These are phyloP conservation scores for Punctoribates punctum DNA, from an alignment of 2,888 invertebrate species.

Conservation along the genomic window DNA sequence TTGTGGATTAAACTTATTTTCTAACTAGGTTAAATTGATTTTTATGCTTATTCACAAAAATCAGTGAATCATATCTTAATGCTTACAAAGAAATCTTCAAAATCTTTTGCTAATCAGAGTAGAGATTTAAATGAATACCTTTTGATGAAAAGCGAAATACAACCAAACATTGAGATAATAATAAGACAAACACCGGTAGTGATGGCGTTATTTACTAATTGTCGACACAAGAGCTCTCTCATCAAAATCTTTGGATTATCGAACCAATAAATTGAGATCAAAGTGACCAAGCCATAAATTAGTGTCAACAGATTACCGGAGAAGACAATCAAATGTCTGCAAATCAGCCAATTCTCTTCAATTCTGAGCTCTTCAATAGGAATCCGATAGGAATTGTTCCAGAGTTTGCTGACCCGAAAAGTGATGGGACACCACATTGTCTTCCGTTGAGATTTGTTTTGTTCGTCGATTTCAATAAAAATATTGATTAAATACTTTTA, in stretches of 20 bases:
- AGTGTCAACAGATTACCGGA: background rate
- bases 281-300: background rate
- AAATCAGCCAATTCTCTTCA: background rate
- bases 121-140: background rate
- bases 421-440: background rate
- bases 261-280: background rate
- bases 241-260: background rate
- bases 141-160: background rate
- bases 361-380: background rate
- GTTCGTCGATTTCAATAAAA: too few relatives aligned
- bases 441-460: too few relatives aligned
- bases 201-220: background rate
- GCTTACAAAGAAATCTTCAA: too few relatives aligned
- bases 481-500: too few relatives aligned
- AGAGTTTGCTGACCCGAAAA: background rate
- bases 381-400: background rate
- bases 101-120: background rate
- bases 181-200: background rate
- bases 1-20: too few relatives aligned
- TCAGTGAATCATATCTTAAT: too few relatives aligned
- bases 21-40: too few relatives aligned
- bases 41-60: too few relatives aligned
- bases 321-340: background rate
- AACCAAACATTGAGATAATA: background rate
- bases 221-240: background rate